Evolutionary conservation across 2,888 invertebrate species (phyloP), one percentile per base, ranked within the genome.

Genomic region (Ctena decussata): DNA sequence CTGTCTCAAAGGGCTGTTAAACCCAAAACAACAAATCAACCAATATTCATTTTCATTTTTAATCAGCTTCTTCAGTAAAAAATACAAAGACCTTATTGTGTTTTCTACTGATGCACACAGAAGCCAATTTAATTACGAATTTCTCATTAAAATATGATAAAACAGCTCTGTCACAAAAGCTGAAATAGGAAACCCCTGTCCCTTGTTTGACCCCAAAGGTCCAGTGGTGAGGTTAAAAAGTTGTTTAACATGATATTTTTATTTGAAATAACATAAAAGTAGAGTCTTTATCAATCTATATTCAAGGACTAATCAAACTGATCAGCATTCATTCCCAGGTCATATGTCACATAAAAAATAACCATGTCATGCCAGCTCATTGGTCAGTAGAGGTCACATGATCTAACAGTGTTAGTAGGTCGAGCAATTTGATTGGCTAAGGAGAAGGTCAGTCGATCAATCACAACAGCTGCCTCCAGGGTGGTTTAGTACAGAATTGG

Each of bases 301-400:
- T 57, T 57, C 46, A 46, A 46, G 46, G 46, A 3, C 46, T 46
- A 12, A 21, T 21, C 18, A 5, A 8, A 46, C 21, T 46, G 46
- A 46, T 46, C 46, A 15, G 46, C 57, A 57, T 24, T 27, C 57
- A 57, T 6, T 57, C 24, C 8, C 11, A 35, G 65, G 32, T 65
- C 65, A 65, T 18, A 35, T 65, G 65, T 65, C 65, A 65, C 35
- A 27, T 35, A 65, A 65, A 65, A 35, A 65, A 18, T 65, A 65
- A 32, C 18, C 35, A 35, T 65, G 65, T 65, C 32, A 65, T 24
- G 35, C 18, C 65, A 65, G 65, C 35, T n/a, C 35, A 65, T 65
- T 65, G 65, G 65, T 65, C 65, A 65, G 65, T 21, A 32, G 1
- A 32, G 32, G 65, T 65, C 65, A 65, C 65, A 65, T 65, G 65